phyloP scores from a whole-genome alignment of 2,797 vertebrate genomes.

The Danio choprae region DNA sequence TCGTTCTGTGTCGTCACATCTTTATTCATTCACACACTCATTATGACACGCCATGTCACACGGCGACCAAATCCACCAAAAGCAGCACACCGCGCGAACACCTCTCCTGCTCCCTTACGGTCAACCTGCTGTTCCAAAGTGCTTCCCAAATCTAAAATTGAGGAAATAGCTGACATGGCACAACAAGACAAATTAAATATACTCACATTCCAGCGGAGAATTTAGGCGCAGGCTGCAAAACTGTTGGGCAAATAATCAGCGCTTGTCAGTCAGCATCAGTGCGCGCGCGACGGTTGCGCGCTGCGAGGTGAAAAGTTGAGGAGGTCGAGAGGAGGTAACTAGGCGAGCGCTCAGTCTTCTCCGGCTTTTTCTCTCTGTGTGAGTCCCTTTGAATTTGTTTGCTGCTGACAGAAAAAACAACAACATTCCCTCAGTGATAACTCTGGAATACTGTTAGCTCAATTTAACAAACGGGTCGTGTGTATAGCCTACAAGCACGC shows the following conservation, averaged over 20 bases:
- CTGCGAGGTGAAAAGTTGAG: slow-evolving; percentile 39
- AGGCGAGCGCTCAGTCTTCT: background rate
- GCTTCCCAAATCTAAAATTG: background rate
- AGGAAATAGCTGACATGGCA: background rate
- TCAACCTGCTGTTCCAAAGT: background rate
- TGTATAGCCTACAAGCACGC: background rate
- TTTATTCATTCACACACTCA: slow-evolving; percentile 18
- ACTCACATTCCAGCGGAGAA: slow-evolving; percentile 7
- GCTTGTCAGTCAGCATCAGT: slow-evolving; percentile 8
- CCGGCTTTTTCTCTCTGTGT: background rate
- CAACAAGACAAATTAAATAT: background rate
- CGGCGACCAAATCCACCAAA: background rate
- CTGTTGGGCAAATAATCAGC: background rate
- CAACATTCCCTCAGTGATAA: background rate
- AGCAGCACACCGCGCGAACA: background rate
- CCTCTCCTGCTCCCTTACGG: background rate
- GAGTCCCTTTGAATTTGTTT: background rate
- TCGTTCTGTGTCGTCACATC: slow-evolving; percentile 15
- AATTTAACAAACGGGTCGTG: background rate
- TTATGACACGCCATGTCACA: slow-evolving; percentile 4
- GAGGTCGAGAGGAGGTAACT: slow-evolving; percentile 45
- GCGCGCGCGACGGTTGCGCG: slow-evolving; percentile 19
- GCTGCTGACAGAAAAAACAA: background rate
- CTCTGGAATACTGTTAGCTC: background rate
- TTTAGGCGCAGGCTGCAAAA: background rate